Percentiles rank a stretch among this genome's conserved stretches.
These are phyloP conservation scores for Chymomyza procnemis DNA, from an alignment of 2,888 invertebrate species.

Conservation along the genomic window DNA sequence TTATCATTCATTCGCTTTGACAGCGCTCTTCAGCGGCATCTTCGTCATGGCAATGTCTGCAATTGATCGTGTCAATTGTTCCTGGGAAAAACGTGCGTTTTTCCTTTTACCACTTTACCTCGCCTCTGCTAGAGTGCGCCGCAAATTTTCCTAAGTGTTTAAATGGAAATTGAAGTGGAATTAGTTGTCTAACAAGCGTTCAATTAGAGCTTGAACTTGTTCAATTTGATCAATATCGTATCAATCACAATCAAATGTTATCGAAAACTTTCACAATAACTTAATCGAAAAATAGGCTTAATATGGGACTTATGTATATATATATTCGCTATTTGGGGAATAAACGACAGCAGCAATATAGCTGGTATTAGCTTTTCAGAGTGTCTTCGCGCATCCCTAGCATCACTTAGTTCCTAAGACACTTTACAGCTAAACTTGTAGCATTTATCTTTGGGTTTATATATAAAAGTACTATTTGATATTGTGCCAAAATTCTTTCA, in stretches of 20 bases:
- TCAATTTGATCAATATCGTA: neutral
- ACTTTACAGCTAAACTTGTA: too few relatives aligned
- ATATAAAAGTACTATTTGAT: too few relatives aligned
- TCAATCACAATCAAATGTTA: neutral
- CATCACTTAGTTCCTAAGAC: too few relatives aligned
- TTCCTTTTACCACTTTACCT: neutral
- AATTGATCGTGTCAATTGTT: slow-evolving; percentile 53
- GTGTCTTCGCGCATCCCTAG: too few relatives aligned
- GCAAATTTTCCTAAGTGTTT: slow-evolving; percentile 49
- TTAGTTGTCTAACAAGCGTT: slow-evolving; percentile 62
- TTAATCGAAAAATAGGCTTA: neutral
- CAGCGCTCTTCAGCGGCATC: slow-evolving; percentile 36
- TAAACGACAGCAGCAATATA: too few relatives aligned
- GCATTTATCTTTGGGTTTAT: too few relatives aligned
- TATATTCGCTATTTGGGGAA: too few relatives aligned
- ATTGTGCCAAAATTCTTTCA: too few relatives aligned
- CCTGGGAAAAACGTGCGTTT: slow-evolving; percentile 61
- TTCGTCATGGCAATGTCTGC: slow-evolving; percentile 32
- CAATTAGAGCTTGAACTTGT: slow-evolving; percentile 30
- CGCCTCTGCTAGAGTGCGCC: too few relatives aligned
- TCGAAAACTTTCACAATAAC: neutral
- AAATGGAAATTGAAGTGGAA: slow-evolving; percentile 66
- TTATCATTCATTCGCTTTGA: slow-evolving; percentile 1
- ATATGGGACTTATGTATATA: too few relatives aligned
- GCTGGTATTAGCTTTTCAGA: too few relatives aligned